Evolutionary conservation across 2,113 vertebrate genomes (phyloP), one percentile per base, ranked within the genome.

Genomic region (Notarius lentiginosus): DNA sequence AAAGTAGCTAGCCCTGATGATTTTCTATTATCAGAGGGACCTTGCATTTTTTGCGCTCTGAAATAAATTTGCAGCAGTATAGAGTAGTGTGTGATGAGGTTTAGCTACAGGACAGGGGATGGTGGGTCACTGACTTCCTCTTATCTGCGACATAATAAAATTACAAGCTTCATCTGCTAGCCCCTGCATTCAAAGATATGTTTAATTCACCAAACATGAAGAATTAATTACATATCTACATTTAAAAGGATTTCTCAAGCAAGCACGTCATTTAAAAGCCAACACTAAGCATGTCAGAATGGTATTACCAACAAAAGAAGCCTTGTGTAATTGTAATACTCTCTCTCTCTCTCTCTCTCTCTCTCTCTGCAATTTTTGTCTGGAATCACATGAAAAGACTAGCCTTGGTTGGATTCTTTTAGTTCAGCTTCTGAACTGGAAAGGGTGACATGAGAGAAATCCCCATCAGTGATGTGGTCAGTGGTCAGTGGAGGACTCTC

Each of bases 201-300:
- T 95, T 94, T 95, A 93, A 95, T 95, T 94, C 93, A 92, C 93
- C 91, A 93, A 95, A 93, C 95, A 94, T 91, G 93, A 95, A 93
- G 92, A 95, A 93, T 93, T 95, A 95, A 96, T 96, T 95, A 95
- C 88, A 91, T 91, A 96, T 95, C 93, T 96, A 88, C 94, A 95
- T 95, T 91, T 94, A 87, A 95, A 96, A 94, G 93, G 92, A 63
- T 92, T 90, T 88, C 73, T 55, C 89, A 15, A 56, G 65, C 87
- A 84, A 82, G 91, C 91, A 84, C 14, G 0, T 84, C 91, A 91
- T 89, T 91, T 80, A 89, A 93, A 93, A 92, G 90, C 92, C 58
- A 88, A 79, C 27, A 84, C 83, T 88, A 90, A 90, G 86, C 87
- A 56, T 92, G 93, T 94, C 93, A 90, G 94, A 94, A 91, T 92